Evolutionary conservation across 2,888 invertebrate genomes (phyloP), one percentile per base, ranked within the genome.

Genomic region (Lycia hirtaria): DNA sequence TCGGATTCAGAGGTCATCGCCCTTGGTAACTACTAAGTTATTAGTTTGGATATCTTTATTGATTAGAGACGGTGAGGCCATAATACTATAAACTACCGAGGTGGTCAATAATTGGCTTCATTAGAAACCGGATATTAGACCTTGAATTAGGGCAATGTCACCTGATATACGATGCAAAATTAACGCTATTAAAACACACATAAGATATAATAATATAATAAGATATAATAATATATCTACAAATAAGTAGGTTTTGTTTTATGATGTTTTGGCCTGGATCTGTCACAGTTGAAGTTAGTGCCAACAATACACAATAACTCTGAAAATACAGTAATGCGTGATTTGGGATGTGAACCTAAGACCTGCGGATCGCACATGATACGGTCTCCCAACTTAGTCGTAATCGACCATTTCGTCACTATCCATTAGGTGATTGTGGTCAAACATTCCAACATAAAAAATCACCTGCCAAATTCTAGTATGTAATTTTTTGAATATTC

Each of bases 1-100:
- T 10, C 15, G 10, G 35, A 47, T 57, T 47, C 26, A 20, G 45
- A 57, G 64, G 59, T 62, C 59, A 48, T 33, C 19, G 56, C 17
- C 53, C 64, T 61, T 38, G 33, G 38, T 41, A 49, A 37, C 41
- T 33, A 32, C 37, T 30, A 6, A 26, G 30, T 49, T 43, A 44
- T 38, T 41, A 41, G 22, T n/a, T 38, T 51, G 49, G 17, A 50
- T 50, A 52, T 35, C 37, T 51, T 51, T 51, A 47, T 56, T 45
- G 50, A 40, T 28, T 41, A 7, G 44, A 17, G 32, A 28, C 30
- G 17, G 30, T 51, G 19, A 19, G 15, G 38, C 32, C 32, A n/a
- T 14, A 32, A 20, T 38, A 30, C 19, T 6, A 22, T n/a, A n/a
- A n/a, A n/a, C 35, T 32, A 14, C 45, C 44, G 30, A 56, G 37